These are phyloP conservation scores for Ochlodes sylvanus DNA, from an alignment of 2,888 invertebrate genomes.

Conservation along the genomic window DNA sequence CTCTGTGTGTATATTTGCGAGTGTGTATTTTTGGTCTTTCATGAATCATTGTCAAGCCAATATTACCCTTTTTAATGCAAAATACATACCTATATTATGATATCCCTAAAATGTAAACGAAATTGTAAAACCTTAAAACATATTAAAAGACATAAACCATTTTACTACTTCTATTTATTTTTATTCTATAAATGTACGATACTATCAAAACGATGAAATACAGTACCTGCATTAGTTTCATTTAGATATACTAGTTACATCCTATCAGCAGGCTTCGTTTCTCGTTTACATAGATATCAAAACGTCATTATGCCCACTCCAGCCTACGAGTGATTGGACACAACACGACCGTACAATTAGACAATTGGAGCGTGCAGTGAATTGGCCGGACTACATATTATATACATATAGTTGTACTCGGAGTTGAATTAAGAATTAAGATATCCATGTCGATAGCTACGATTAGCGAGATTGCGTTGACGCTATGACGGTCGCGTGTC, in stretches of 20 bases:
- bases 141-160: too few species aligned
- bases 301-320: slow-evolving; percentile 29
- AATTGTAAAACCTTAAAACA: too few species aligned
- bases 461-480: slow-evolving; percentile 12
- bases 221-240: background rate
- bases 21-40: too few species aligned
- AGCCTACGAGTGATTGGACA: slow-evolving; percentile 19
- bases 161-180: too few species aligned
- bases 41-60: too few species aligned
- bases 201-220: too few species aligned
- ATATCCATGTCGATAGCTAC: slow-evolving; percentile 28
- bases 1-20: too few species aligned
- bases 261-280: slow-evolving; percentile 9
- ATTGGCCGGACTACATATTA: slow-evolving; percentile 23
- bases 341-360: slow-evolving; percentile 24
- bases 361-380: slow-evolving; percentile 35
- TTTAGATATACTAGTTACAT: background rate
- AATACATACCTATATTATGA: too few species aligned
- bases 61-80: too few species aligned
- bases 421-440: slow-evolving; percentile 33
- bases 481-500: background rate
- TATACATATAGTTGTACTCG: background rate
- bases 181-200: too few species aligned
- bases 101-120: too few species aligned
- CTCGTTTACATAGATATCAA: slow-evolving; percentile 36